phyloP scores from a whole-genome alignment of 2,888 invertebrate genomes.

The Andrena minutula region DNA sequence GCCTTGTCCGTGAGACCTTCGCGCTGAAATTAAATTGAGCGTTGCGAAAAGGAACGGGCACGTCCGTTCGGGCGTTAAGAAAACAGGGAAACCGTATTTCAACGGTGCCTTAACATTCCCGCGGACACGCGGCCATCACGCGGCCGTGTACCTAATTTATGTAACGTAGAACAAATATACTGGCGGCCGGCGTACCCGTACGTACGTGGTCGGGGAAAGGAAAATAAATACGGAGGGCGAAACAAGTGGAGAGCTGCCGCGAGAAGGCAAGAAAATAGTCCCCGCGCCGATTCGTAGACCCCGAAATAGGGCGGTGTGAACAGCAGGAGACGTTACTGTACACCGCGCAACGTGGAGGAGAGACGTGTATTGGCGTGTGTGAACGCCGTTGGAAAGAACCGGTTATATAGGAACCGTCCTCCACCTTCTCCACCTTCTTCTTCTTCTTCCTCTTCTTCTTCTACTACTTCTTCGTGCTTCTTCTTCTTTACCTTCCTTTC shows the following conservation, averaged over 20 bases:
- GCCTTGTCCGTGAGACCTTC: background rate
- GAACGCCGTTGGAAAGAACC: slow-evolving; percentile 74
- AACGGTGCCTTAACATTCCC: slow-evolving; percentile 41
- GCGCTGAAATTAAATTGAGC: slow-evolving; percentile 38
- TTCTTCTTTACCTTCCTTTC: slow-evolving; percentile 54
- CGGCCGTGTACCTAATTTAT: slow-evolving; percentile 55
- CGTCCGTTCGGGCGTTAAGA: slow-evolving; percentile 36
- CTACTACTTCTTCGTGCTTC: slow-evolving; percentile 28
- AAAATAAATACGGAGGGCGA: slow-evolving; percentile 57
- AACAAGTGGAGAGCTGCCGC: slow-evolving; percentile 45
- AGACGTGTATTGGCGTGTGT: slow-evolving; percentile 66
- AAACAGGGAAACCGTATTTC: slow-evolving; percentile 59
- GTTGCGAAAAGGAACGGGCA: slow-evolving; percentile 24
- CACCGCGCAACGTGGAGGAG: slow-evolving; percentile 44
- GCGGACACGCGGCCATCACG: slow-evolving; percentile 40
- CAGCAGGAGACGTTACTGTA: slow-evolving; percentile 63
- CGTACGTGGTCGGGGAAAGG: slow-evolving; percentile 37
- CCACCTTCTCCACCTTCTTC: slow-evolving; percentile 59
- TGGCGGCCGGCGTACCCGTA: slow-evolving; percentile 12
- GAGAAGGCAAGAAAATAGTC: slow-evolving; percentile 50
- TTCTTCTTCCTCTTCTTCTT: slow-evolving; percentile 34
- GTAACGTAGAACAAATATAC: slow-evolving; percentile 60
- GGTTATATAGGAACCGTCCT: slow-evolving; percentile 78
- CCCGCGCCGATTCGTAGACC: slow-evolving; percentile 58
- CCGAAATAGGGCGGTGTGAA: slow-evolving; percentile 76